Evolutionary conservation across 2,113 vertebrate genomes (phyloP).

Genomic region (Redunca redunca): DNA sequence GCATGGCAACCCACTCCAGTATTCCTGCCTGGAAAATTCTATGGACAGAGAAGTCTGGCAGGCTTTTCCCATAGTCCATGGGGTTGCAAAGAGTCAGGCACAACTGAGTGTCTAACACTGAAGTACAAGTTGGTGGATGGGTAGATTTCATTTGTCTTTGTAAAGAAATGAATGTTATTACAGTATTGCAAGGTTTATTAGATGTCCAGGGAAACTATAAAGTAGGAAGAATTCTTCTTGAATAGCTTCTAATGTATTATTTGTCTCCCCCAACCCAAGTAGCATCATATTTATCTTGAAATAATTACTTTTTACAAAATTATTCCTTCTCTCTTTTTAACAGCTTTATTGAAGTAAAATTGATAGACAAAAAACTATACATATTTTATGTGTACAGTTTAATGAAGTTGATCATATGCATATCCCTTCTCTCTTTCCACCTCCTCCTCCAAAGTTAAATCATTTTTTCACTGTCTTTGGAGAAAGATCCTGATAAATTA

Average conservation of each 20-base stretch:
- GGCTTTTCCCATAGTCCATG: not conserved
- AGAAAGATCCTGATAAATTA: not conserved
- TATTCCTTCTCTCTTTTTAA: not conserved
- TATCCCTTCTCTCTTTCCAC: not conserved
- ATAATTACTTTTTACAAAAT: not conserved
- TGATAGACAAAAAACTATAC: not conserved
- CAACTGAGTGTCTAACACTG: not conserved
- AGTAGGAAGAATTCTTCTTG: not conserved
- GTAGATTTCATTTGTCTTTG: slow-evolving; percentile 26
- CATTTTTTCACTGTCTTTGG: not conserved
- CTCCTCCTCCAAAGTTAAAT: not conserved
- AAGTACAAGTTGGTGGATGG: not conserved
- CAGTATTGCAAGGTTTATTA: not conserved
- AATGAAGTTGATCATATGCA: not conserved
- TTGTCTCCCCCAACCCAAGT: not conserved
- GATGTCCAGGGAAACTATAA: not conserved
- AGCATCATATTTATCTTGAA: not conserved
- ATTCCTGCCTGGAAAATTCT: not conserved
- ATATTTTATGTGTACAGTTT: not conserved
- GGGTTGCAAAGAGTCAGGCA: not conserved
- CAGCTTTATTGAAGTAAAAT: not conserved
- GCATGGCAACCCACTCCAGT: not conserved
- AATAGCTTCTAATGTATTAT: not conserved
- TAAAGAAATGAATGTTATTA: not conserved
- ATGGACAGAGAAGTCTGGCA: not conserved